phyloP scores from a whole-genome alignment of 2,113 vertebrate genomes.

The Larimichthys crocea region DNA sequence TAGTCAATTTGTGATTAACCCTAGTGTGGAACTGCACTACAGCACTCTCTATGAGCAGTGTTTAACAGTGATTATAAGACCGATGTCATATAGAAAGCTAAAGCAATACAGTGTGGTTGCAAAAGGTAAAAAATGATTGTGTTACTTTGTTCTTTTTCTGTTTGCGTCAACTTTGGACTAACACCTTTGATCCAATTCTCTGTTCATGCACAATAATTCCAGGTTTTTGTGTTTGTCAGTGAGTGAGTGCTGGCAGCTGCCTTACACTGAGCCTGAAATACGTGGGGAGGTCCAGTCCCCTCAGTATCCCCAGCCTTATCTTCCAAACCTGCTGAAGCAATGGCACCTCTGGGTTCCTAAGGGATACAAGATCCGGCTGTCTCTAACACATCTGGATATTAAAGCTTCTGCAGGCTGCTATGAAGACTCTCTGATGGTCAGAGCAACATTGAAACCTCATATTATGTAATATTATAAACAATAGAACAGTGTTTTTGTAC shows the following conservation, averaged over 20 bases:
- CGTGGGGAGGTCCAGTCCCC: constrained; percentile 89
- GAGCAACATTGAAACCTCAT: constrained; percentile 2
- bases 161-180: constrained; percentile 62
- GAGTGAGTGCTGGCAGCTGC: constrained; percentile 38
- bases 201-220: constrained; percentile 25
- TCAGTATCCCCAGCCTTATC: constrained; percentile 88
- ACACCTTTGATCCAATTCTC: not conserved
- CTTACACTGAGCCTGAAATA: constrained; percentile 32
- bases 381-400: constrained; percentile 88
- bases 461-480: not conserved
- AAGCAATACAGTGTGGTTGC: not conserved
- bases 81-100: not conserved
- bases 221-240: constrained; percentile 73
- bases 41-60: not conserved
- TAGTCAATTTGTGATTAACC: not conserved
- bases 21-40: too few species aligned
- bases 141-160: constrained; percentile 50
- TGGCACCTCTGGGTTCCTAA: constrained; percentile 85
- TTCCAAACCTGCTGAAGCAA: constrained; percentile 77
- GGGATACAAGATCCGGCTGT: constrained; percentile 86
- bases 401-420: constrained; percentile 86
- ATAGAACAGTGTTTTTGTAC: not conserved
- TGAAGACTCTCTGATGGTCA: constrained; percentile 90
- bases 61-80: not conserved
- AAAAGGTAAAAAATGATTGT: constrained; percentile 4